A percentile compares a stretch with the other conserved stretches of the same genome.
Conservation (phyloP, 2,888 invertebrate species). For the Amblyteles armatorius region DNA sequence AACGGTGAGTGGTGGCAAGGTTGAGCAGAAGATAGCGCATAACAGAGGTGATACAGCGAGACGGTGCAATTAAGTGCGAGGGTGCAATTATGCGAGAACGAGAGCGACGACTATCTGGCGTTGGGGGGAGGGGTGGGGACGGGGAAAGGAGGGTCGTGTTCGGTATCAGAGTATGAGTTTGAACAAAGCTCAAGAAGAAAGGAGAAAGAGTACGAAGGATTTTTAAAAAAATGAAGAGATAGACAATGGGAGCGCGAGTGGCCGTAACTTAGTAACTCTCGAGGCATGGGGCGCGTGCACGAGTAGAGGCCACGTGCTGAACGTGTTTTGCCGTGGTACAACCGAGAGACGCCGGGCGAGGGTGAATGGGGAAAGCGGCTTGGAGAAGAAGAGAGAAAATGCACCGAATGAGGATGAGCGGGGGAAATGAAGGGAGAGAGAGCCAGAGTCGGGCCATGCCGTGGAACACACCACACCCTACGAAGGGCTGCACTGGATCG, state of each 20-base stretch:
- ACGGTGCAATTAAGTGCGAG: conserved; percentile 50
- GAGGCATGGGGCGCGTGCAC: conserved; percentile 64
- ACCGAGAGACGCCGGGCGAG: conserved; percentile 41
- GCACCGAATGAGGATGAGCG: conserved; percentile 40
- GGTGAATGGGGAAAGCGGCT: conserved; percentile 44
- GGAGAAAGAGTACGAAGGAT: conserved; percentile 32
- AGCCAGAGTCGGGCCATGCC: conserved; percentile 70
- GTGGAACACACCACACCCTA: conserved; percentile 71
- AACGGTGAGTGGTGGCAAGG: neutral
- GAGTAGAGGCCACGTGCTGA: conserved; percentile 77
- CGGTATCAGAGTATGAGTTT: conserved; percentile 29
- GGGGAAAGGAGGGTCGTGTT: conserved; percentile 19
- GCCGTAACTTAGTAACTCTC: conserved; percentile 58
- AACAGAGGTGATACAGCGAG: conserved; percentile 48
- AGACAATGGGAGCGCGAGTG: conserved; percentile 42
- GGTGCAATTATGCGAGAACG: neutral
- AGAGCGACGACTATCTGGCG: conserved; percentile 23
- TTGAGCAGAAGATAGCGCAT: conserved; percentile 17
- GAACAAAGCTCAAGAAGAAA: conserved; percentile 12
- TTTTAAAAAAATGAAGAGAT: conserved; percentile 38
- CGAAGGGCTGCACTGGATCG: conserved; percentile 69
- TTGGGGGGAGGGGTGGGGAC: neutral
- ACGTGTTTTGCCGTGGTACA: conserved; percentile 67
- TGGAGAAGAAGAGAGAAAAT: conserved; percentile 52
- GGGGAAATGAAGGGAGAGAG: conserved; percentile 23